phyloP scores from a whole-genome alignment of 2,888 invertebrate genomes.

The Endotricha flammealis region DNA sequence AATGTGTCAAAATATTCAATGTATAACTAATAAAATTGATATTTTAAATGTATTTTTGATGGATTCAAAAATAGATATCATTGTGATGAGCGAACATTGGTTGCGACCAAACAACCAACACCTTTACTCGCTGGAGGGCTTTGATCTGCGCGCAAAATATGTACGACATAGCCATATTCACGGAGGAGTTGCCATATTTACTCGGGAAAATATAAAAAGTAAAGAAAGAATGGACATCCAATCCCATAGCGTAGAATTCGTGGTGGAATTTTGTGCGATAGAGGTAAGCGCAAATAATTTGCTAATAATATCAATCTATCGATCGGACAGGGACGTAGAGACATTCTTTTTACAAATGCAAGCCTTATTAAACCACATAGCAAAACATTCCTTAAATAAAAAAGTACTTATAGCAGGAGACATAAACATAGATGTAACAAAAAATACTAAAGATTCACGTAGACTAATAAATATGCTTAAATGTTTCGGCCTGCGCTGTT shows the following conservation, averaged over 20 bases:
- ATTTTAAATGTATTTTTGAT: constrained; percentile 5
- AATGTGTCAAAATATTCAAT: constrained; percentile 11
- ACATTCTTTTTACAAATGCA: constrained; percentile 9
- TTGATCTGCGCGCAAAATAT: constrained; percentile 8
- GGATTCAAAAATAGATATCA: constrained; percentile 9
- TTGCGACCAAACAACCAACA: constrained; percentile 3
- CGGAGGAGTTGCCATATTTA: too few species aligned
- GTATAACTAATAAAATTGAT: too few species aligned
- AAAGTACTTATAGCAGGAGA: constrained; percentile 9
- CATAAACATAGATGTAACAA: constrained; percentile 7
- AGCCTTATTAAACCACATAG: constrained; percentile 4
- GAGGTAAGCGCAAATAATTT: constrained; percentile 2
- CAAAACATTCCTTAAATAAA: constrained; percentile 7
- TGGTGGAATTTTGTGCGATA: constrained; percentile 8
- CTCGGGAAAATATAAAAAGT: constrained; percentile 6
- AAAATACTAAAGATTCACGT: neutral
- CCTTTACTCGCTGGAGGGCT: constrained; percentile 11
- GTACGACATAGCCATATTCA: too few species aligned
- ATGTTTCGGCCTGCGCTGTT: constrained; percentile 6
- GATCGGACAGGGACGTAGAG: constrained; percentile 6
- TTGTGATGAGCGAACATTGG: constrained; percentile 9
- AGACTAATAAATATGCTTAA: constrained; percentile 3
- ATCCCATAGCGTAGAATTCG: constrained; percentile 3
- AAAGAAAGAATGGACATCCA: constrained; percentile 9
- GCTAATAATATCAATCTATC: constrained; percentile 9